These are phyloP conservation scores for Platyura marginata DNA, from an alignment of 1,140 invertebrate species.

Conservation along the genomic window DNA sequence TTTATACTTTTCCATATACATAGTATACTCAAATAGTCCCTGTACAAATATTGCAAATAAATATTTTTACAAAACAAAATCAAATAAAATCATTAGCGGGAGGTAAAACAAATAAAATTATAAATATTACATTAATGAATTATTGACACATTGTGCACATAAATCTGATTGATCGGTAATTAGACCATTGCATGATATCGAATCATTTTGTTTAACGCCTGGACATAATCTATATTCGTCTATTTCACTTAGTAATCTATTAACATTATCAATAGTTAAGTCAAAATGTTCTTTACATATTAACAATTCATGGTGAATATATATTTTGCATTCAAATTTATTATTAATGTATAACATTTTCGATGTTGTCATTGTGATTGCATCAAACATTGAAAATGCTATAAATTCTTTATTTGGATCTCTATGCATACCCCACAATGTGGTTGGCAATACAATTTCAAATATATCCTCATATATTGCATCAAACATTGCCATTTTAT, in stretches of 20 bases:
- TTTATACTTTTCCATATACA: too few species aligned
- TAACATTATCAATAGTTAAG: not conserved
- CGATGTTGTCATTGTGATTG: not conserved
- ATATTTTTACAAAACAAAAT: too few species aligned
- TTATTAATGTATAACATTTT: not conserved
- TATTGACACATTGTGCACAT: too few species aligned
- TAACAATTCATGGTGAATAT: not conserved
- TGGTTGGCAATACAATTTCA: constrained; percentile 7
- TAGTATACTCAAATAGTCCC: too few species aligned
- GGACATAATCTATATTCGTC: not conserved
- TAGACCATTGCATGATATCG: too few species aligned
- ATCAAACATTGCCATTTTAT: constrained; percentile 2
- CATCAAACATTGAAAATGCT: constrained; percentile 3
- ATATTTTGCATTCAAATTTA: not conserved
- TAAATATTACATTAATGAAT: too few species aligned
- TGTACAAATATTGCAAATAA: too few species aligned
- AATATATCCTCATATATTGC: constrained; percentile 6
- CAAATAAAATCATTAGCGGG: too few species aligned
- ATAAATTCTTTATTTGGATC: constrained; percentile 2
- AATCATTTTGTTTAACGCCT: too few species aligned
- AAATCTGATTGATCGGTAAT: too few species aligned
- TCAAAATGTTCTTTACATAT: not conserved
- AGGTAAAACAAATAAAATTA: too few species aligned
- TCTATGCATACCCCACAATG: constrained; percentile 8
- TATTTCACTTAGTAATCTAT: not conserved